phyloP scores from a whole-genome alignment of 2,113 vertebrate genomes.

The Setophaga petechia region DNA sequence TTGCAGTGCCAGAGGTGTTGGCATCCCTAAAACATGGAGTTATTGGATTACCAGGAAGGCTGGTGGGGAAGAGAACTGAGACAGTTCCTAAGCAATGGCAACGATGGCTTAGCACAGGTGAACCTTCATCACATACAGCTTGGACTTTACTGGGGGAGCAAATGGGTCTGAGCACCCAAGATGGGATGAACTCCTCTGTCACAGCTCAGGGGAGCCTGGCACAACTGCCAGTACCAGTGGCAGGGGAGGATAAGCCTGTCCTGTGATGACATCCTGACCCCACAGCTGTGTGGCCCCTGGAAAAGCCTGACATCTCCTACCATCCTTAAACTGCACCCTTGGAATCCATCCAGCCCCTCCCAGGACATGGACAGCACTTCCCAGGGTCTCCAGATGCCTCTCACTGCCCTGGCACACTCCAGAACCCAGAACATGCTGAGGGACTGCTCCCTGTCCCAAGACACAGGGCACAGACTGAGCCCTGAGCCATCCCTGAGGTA shows the following conservation, averaged over 20 bases:
- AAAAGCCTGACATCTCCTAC: accelerated
- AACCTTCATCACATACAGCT: not conserved
- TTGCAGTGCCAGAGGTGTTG: not conserved
- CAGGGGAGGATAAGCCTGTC: not conserved
- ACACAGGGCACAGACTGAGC: accelerated
- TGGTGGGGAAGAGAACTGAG: accelerated
- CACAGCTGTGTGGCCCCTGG: accelerated
- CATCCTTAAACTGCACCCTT: too few relatives aligned
- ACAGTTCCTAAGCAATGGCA: not conserved
- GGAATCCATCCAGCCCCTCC: not conserved
- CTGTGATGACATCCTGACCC: not conserved
- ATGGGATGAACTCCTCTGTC: not conserved
- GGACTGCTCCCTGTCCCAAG: accelerated
- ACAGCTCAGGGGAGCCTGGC: not conserved
- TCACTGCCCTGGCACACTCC: accelerated
- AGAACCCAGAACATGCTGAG: not conserved
- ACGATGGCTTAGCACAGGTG: not conserved
- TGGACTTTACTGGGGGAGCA: not conserved
- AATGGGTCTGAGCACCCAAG: not conserved
- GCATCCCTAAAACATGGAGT: not conserved
- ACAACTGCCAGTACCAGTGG: not conserved
- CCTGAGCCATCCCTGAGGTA: not conserved
- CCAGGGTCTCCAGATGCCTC: not conserved
- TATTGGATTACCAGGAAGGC: not conserved
- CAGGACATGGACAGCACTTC: not conserved